Base-by-base conservation (phyloP, 2,888 invertebrate species). In the Drosophila setosimentum region DNA sequence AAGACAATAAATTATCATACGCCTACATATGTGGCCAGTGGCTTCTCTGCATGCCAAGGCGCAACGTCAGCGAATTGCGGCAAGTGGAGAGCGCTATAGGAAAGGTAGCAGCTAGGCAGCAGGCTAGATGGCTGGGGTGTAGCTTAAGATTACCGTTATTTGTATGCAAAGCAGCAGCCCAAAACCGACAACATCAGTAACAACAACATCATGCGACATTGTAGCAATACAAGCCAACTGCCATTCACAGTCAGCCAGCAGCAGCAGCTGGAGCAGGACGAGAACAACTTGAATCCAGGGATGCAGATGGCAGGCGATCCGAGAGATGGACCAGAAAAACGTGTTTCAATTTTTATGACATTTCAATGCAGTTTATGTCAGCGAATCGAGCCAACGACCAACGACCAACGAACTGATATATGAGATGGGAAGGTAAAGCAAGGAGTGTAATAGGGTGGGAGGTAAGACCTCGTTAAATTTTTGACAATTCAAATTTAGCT, bases 291-390 rank as follows among this genome's bases (percentile, higher is more conserved):
- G 29, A 57, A 61, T 42, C 45, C 37, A 24, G 63, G 63, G 42
- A 48, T 63, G 42, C 72, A 70, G 62, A 48, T 62, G 70, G 70
- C 50, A 57, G 35, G 45, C 51, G 50, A 65, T 40, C 27, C 48
- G 32, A 71, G 62, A 71, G 67, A 59, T 66, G 64, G 53, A 72
- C 63, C 58, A 55, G 42, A 69, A 55, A 68, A 71, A 82, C 87
- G 83, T 86, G 89, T 88, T 85, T 81, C 87, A 86, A 81, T 89
- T 87, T 90, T 88, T 90, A 88, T 89, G 87, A 87, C 90, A 87
- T 90, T 90, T 83, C 89, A 88, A 86, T 87, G 90, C 90, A 87
- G 76, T 88, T 90, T 78, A 86, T 89, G 81, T 86, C 85, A 89
- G 82, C 87, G 89, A 72, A 84, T 81, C 62, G 73, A 73, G 68